Base-by-base conservation (phyloP, 2,888 invertebrate genomes). In the Pomacea canaliculata region DNA sequence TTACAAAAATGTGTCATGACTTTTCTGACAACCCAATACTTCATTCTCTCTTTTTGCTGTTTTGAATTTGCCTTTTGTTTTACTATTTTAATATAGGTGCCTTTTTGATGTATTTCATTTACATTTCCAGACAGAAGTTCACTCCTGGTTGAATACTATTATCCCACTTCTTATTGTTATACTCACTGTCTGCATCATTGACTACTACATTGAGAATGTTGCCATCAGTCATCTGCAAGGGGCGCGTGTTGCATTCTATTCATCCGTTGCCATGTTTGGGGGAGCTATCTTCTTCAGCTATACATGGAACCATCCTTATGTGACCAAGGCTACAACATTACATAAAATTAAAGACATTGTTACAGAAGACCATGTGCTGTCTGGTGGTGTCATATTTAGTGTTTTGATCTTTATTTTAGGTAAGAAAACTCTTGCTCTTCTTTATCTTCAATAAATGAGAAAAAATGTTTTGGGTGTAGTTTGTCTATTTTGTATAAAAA, bases 311-410 rank as follows among this genome's bases (percentile, higher is more conserved):
- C 90, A 91, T 81, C 89, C 90, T 8, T 88, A 88, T 74, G 83
- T 88, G 71, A 82, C 86, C 5, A 82, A 83, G 63, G 83, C 89
- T 16, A 89, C 88, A 18, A 88, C 85, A 27, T 81, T 89, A 80
- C 78, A 83, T 78, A 85, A 85, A 73, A 79, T 88, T 66, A 79
- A 83, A 74, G 87, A 87, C 59, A 83, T 90, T 37, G 85, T 89
- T 9, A 84, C 87, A 12, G 90, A 88, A 76, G 91, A 92, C 71
- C 92, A 92, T 83, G 85, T 88, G 1, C 78, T 92, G 59, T 92
- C 92, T 56, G 91, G 90, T 56, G 92, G 92, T 16, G 92, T 92
- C 16, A 80, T 92, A 5, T 90, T 93, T 81, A 92, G 92, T 75
- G 84, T 91, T 46, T 82, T 89, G 16, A 88, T 91, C 67, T 92